These are phyloP conservation scores for Agraylea sexmaculata DNA, from an alignment of 1,140 invertebrate species.

Conservation along the genomic window DNA sequence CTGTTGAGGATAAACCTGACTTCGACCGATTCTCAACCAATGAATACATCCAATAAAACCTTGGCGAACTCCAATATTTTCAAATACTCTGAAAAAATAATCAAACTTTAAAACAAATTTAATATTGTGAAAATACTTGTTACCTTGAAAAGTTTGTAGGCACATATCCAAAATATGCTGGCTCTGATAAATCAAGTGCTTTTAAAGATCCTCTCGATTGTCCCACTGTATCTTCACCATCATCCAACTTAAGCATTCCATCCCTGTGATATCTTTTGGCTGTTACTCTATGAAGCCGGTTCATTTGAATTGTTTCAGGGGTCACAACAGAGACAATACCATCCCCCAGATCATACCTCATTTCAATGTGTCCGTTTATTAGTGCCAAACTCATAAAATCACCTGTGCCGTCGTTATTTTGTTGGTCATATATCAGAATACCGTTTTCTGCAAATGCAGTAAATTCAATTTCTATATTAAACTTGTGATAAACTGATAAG, in stretches of 20 bases:
- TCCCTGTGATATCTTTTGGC: slow-evolving; percentile 76
- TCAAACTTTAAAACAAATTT: neutral
- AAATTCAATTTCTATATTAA: slow-evolving; percentile 83
- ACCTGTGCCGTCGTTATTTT: slow-evolving; percentile 70
- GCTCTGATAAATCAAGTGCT: slow-evolving; percentile 70
- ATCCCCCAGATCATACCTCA: slow-evolving; percentile 77
- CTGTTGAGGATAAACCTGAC: slow-evolving; percentile 54
- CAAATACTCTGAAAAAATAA: slow-evolving; percentile 55
- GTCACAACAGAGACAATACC: slow-evolving; percentile 68
- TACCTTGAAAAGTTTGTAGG: slow-evolving; percentile 64
- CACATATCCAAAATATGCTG: slow-evolving; percentile 72
- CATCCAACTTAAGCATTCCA: slow-evolving; percentile 73
- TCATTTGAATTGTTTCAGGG: slow-evolving; percentile 57
- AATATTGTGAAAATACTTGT: slow-evolving; percentile 20
- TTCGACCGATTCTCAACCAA: slow-evolving; percentile 60
- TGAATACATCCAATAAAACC: slow-evolving; percentile 79
- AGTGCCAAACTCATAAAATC: slow-evolving; percentile 83
- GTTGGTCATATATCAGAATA: slow-evolving; percentile 79
- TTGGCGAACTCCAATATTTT: slow-evolving; percentile 69
- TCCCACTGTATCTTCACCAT: slow-evolving; percentile 64
- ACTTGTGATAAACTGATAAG: slow-evolving; percentile 71
- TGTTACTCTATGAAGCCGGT: slow-evolving; percentile 64
- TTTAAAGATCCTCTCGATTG: slow-evolving; percentile 68
- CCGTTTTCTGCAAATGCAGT: slow-evolving; percentile 75
- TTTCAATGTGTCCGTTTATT: slow-evolving; percentile 59